phyloP scores from a whole-genome alignment of 2,797 vertebrate species.

The Masticophis lateralis region DNA sequence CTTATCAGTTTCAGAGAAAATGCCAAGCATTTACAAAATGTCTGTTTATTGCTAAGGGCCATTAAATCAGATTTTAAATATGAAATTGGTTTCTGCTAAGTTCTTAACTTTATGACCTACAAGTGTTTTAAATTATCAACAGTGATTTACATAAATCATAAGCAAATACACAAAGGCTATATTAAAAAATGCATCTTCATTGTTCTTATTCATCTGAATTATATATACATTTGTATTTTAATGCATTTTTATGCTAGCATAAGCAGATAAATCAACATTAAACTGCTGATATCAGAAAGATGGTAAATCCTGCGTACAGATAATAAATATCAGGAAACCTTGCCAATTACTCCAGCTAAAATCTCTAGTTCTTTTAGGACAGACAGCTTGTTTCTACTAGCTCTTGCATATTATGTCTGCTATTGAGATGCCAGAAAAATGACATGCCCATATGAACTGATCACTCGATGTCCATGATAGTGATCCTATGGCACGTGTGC shows the following conservation, averaged over 20 bases:
- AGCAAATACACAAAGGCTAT: neutral
- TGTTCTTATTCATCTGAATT: neutral
- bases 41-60: conserved; percentile 19
- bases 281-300: neutral
- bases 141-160: conserved; percentile 12
- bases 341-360: neutral
- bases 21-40: neutral
- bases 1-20: conserved; percentile 47
- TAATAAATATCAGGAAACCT: neutral
- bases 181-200: neutral
- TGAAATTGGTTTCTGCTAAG: conserved; percentile 32
- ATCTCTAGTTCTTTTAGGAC: neutral
- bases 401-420: neutral
- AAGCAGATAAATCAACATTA: neutral
- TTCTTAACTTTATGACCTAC: conserved; percentile 26
- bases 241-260: neutral
- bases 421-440: neutral
- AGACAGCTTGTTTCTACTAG: neutral
- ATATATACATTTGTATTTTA: neutral
- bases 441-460: neutral
- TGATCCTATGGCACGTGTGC: too few relatives aligned
- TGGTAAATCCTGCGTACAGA: neutral
- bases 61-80: conserved; percentile 41
- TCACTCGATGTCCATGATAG: too few relatives aligned
- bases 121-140: conserved; percentile 27